Evolutionary conservation across 2,113 vertebrate species (phyloP).

Genomic region (Microcebus tavaratra): DNA sequence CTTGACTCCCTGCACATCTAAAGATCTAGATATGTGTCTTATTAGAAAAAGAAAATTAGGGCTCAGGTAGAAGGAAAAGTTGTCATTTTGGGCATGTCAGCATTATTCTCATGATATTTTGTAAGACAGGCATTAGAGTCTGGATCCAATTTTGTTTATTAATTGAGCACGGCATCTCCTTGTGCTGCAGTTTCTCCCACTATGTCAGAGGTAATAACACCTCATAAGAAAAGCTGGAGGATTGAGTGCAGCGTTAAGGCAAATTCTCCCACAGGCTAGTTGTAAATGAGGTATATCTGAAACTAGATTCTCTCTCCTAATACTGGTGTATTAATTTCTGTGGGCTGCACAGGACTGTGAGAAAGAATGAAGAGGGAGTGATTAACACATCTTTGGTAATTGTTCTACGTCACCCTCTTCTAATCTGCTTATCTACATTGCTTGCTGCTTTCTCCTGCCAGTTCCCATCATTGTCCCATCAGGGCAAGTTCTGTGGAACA

Average conservation of each 20-base stretch:
- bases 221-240: not conserved
- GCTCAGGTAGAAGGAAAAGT: not conserved
- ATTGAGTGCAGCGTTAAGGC: not conserved
- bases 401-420: conserved; percentile 23
- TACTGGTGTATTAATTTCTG: conserved; percentile 15
- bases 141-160: conserved; percentile 45
- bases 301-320: conserved; percentile 34
- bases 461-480: conserved; percentile 36
- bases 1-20: not conserved
- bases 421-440: conserved; percentile 53
- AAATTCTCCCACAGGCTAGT: conserved; percentile 52
- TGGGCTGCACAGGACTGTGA: not conserved
- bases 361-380: conserved; percentile 28
- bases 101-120: not conserved
- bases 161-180: conserved; percentile 30
- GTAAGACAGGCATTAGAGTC: not conserved
- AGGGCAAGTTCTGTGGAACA: not conserved
- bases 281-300: conserved; percentile 49
- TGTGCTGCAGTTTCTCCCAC: not conserved
- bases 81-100: not conserved
- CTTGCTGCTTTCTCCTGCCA: conserved; percentile 49
- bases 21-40: not conserved
- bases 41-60: not conserved
- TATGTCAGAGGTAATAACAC: not conserved
- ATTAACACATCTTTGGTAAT: conserved; percentile 64